Conservation (phyloP, 2,888 invertebrate species). For the Dynastes maya region DNA sequence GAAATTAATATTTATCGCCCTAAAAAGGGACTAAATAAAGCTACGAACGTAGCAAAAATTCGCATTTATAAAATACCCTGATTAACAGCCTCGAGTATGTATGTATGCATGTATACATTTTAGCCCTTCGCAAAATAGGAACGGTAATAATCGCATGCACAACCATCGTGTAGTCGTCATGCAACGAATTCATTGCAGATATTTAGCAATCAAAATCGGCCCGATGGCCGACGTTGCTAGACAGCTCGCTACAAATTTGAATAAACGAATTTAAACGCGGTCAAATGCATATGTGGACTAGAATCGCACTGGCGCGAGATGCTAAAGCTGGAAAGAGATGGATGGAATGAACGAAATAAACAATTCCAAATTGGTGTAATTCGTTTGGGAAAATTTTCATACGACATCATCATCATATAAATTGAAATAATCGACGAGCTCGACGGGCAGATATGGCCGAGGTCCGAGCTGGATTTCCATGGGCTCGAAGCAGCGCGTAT, state of each 20-base stretch:
- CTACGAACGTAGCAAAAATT: too few species aligned
- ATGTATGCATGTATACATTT: too few species aligned
- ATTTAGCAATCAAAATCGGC: constrained; percentile 31
- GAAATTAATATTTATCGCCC: too few species aligned
- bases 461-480: constrained; percentile 1
- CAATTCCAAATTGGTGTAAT: constrained; percentile 34
- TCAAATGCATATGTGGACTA: constrained; percentile 8
- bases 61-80: too few species aligned
- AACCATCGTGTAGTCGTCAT: neutral
- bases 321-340: neutral
- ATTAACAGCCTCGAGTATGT: too few species aligned
- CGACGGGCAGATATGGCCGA: neutral
- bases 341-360: constrained; percentile 21
- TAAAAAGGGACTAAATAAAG: too few species aligned
- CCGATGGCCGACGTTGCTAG: neutral
- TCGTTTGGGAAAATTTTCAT: constrained; percentile 38
- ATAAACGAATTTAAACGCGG: constrained; percentile 33
- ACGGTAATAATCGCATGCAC: too few species aligned
- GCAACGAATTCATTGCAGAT: constrained; percentile 22
- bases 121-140: too few species aligned
- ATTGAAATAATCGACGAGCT: constrained; percentile 43
- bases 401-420: constrained; percentile 47
- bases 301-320: neutral
- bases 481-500: neutral
- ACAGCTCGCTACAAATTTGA: constrained; percentile 19